These are phyloP conservation scores for Trachymyrmex cornetzi DNA, from an alignment of 1,140 invertebrate genomes.

Conservation along the genomic window DNA sequence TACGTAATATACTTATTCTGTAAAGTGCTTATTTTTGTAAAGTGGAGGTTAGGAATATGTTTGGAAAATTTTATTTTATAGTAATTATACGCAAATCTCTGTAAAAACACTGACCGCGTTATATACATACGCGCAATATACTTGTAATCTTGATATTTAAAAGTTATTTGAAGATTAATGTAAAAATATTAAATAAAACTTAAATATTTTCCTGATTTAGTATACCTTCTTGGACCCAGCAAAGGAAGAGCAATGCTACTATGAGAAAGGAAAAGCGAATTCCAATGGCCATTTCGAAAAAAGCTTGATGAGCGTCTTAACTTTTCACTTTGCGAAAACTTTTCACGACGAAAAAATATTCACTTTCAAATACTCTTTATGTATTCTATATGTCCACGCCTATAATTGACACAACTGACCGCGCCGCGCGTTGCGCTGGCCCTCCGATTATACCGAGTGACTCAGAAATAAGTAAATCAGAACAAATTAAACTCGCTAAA, in stretches of 20 bases:
- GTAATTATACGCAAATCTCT: neutral
- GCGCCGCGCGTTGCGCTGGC: slow-evolving; percentile 34
- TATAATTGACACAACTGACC: slow-evolving; percentile 66
- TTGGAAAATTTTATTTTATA: neutral
- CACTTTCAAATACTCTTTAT: slow-evolving; percentile 37
- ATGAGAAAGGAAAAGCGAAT: slow-evolving; percentile 19
- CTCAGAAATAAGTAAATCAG: neutral
- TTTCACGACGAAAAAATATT: neutral
- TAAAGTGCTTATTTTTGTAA: neutral
- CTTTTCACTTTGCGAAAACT: neutral
- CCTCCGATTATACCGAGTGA: slow-evolving; percentile 30
- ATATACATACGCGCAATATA: neutral
- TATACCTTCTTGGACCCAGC: slow-evolving; percentile 69
- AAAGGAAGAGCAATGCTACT: slow-evolving; percentile 48
- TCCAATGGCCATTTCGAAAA: slow-evolving; percentile 51
- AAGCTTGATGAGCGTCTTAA: neutral
- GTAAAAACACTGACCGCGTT: neutral
- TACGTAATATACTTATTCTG: neutral
- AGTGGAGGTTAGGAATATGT: slow-evolving; percentile 43
- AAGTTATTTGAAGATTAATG: slow-evolving; percentile 44
- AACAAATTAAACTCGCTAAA: neutral
- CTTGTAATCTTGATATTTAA: neutral
- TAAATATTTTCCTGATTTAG: neutral
- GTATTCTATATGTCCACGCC: slow-evolving; percentile 62
- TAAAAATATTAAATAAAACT: neutral